Conservation (phyloP, 1,140 invertebrate species). For the Tyrophagus putrescentiae region DNA sequence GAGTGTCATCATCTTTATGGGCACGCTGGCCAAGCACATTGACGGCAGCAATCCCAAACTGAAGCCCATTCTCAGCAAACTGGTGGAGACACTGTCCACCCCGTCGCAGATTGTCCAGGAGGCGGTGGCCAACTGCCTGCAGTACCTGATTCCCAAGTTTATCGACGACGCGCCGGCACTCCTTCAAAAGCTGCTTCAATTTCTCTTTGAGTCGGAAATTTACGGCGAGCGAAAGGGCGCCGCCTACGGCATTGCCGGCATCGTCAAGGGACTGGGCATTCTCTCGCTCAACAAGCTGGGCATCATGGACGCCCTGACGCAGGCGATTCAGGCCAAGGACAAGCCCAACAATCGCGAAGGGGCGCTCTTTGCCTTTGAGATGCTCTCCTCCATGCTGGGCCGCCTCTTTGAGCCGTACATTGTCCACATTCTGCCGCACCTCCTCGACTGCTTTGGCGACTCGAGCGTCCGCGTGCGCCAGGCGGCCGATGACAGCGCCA, state of each 20-base stretch:
- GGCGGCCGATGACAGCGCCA: slow-evolving; percentile 84
- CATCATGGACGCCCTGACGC: slow-evolving; percentile 83
- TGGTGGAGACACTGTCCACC: slow-evolving; percentile 80
- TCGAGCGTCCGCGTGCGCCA: slow-evolving; percentile 52
- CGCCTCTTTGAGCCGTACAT: slow-evolving; percentile 97
- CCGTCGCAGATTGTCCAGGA: slow-evolving; percentile 97
- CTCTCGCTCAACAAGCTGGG: slow-evolving; percentile 83
- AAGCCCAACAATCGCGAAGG: slow-evolving; percentile 84
- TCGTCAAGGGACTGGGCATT: slow-evolving; percentile 90
- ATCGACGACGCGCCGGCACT: slow-evolving; percentile 73
- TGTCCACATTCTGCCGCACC: slow-evolving; percentile 83
- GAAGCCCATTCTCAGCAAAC: slow-evolving; percentile 75
- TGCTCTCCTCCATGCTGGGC: slow-evolving; percentile 85
- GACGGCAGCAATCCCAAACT: slow-evolving; percentile 74
- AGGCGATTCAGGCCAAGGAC: slow-evolving; percentile 91
- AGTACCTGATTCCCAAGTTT: slow-evolving; percentile 76
- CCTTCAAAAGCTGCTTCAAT: slow-evolving; percentile 69
- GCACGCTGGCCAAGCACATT: slow-evolving; percentile 82
- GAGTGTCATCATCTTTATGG: slow-evolving; percentile 91
- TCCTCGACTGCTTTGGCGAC: slow-evolving; percentile 91
- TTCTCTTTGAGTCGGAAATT: slow-evolving; percentile 78
- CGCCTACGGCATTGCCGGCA: slow-evolving; percentile 40
- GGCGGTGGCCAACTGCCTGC: slow-evolving; percentile 88
- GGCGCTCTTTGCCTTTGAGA: slow-evolving; percentile 91
- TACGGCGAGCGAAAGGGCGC: slow-evolving; percentile 79